phyloP scores from a whole-genome alignment of 2,113 vertebrate genomes.

The Scomber colias region DNA sequence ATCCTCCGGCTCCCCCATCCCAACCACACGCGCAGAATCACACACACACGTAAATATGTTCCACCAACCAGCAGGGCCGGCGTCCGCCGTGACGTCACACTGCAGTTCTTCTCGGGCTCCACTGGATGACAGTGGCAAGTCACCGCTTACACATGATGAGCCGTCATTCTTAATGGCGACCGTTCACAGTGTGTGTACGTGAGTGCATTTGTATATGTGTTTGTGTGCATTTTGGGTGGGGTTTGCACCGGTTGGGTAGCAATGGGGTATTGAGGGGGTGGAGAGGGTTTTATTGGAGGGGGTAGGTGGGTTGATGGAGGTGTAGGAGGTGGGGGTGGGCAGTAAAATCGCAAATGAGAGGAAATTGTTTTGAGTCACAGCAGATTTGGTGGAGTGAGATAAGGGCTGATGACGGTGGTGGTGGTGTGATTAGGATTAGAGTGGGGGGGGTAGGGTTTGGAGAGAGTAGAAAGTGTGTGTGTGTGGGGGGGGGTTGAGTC shows the following conservation, averaged over 20 bases:
- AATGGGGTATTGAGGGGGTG: slow-evolving; percentile 63
- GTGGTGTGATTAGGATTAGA: slow-evolving; percentile 81
- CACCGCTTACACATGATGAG: slow-evolving; percentile 64
- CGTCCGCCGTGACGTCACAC: slow-evolving; percentile 75
- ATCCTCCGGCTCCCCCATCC: slow-evolving; percentile 67
- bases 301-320: slow-evolving; percentile 70
- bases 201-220: slow-evolving; percentile 62
- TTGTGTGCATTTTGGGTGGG: slow-evolving; percentile 66
- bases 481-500: background rate
- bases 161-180: slow-evolving; percentile 74
- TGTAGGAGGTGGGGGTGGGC: slow-evolving; percentile 60
- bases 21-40: slow-evolving; percentile 60
- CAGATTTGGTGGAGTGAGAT: slow-evolving; percentile 83
- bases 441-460: slow-evolving; percentile 40
- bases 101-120: slow-evolving; percentile 79
- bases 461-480: slow-evolving; percentile 53
- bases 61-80: slow-evolving; percentile 72
- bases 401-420: slow-evolving; percentile 80
- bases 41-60: slow-evolving; percentile 67
- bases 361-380: slow-evolving; percentile 84
- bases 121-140: slow-evolving; percentile 81
- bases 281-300: slow-evolving; percentile 64
- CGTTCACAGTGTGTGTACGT: slow-evolving; percentile 65
- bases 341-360: slow-evolving; percentile 80
- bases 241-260: slow-evolving; percentile 56